phyloP scores from a whole-genome alignment of 2,888 invertebrate genomes.

The Lordiphosa andalusiaca region DNA sequence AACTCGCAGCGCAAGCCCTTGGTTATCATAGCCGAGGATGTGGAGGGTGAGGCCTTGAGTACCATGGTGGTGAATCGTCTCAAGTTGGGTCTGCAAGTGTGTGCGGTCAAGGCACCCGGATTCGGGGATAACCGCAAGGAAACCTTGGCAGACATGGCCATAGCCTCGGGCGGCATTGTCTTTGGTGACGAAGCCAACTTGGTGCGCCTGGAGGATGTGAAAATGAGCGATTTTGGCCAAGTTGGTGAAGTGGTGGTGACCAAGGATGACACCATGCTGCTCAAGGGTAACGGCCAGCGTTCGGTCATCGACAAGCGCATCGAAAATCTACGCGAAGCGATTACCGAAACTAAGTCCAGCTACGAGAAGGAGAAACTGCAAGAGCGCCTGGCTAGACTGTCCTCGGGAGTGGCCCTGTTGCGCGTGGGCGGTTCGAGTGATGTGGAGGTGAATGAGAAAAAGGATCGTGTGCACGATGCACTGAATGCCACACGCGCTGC shows the following conservation, averaged over 20 bases:
- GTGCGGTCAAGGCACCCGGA: conserved; percentile 96
- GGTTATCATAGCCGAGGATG: conserved; percentile 95
- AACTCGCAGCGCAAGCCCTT: conserved; percentile 95
- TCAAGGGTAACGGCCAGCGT: conserved; percentile 88
- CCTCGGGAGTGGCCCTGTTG: conserved; percentile 89
- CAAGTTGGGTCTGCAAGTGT: conserved; percentile 95
- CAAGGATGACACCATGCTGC: conserved; percentile 92
- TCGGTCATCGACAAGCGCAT: conserved; percentile 90
- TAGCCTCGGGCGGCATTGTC: conserved; percentile 93
- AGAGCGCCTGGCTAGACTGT: conserved; percentile 92
- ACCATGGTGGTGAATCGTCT: conserved; percentile 95
- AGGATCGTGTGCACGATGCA: conserved; percentile 96
- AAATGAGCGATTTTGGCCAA: conserved; percentile 88
- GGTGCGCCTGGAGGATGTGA: conserved; percentile 92
- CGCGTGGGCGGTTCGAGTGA: conserved; percentile 93
- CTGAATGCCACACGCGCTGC: conserved; percentile 96
- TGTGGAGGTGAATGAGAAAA: conserved; percentile 97
- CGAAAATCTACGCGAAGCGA: conserved; percentile 91
- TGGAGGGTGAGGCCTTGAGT: conserved; percentile 95
- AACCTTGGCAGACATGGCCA: conserved; percentile 94
- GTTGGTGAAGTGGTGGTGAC: conserved; percentile 94
- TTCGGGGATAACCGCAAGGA: conserved; percentile 97
- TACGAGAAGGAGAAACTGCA: conserved; percentile 97
- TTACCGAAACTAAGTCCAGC: conserved; percentile 91
- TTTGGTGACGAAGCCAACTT: conserved; percentile 96